Conservation (phyloP, 2,113 vertebrate species). For the Bufo bufo region DNA sequence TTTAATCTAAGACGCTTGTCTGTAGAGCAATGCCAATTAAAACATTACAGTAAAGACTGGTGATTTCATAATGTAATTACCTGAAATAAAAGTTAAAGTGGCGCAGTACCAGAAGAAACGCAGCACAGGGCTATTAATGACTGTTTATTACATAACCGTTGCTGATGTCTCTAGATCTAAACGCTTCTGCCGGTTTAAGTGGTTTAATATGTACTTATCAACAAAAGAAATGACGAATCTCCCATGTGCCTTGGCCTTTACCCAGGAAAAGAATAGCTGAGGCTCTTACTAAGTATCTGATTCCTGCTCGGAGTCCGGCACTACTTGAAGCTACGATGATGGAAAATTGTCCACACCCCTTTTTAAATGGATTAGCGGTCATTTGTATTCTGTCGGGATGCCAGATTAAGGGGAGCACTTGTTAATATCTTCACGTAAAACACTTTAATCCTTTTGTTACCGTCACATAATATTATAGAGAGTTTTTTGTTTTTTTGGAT, state of each 20-base stretch:
- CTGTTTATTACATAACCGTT: conserved; percentile 7
- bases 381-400: neutral
- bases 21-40: neutral
- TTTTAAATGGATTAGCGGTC: neutral
- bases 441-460: conserved; percentile 2
- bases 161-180: neutral
- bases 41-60: neutral
- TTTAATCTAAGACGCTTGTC: neutral
- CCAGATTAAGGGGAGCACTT: neutral
- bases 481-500: neutral
- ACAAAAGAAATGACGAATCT: conserved; percentile 4
- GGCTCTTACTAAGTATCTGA: neutral
- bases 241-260: conserved; percentile 8
- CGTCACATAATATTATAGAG: neutral
- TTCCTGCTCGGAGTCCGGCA: neutral
- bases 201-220: conserved; percentile 1
- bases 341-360: conserved; percentile 1
- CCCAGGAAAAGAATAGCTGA: neutral
- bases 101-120: neutral
- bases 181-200: neutral
- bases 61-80: neutral
- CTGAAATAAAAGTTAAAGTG: neutral
- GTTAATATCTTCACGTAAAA: neutral
- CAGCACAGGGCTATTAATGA: neutral
- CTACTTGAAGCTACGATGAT: neutral